Evolutionary conservation across 2,797 vertebrate species (phyloP), one percentile per base, ranked within the genome.

Genomic region (Apodemus agrarius): DNA sequence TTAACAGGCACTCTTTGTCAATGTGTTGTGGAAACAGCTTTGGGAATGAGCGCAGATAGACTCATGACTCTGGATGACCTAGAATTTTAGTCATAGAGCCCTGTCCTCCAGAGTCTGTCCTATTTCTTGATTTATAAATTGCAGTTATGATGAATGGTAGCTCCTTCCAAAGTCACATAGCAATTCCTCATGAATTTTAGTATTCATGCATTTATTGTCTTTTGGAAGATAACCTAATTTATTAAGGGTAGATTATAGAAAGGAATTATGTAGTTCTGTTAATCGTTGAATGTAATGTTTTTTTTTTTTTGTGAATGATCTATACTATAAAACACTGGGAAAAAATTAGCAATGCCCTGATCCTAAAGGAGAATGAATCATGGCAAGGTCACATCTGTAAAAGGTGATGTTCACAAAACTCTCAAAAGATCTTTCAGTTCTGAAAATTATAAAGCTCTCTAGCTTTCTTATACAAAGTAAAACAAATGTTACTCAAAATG

Each of bases 1-100:
- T 91, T 34, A 80, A 86, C 19, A 94, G 76, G 37, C 12, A 78
- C 8, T 74, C 43, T 93, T 94, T 95, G 92, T 90, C 63, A 43
- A 34, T 96, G 29, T 94, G 78, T 96, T 89, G 61, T 94, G 79
- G 84, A 92, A 12, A 94, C 78, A 49, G 17, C 8, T 65, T 95
- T 93, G 59, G 49, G 31, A 94, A 85, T 76, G 90, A 85, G 9
- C 26, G 37, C 61, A 81, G 76, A 97, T 75, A 69, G 43, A 24
- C 13, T 82, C 31, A 57, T 6, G 40, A 72, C 29, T 93, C 40
- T 54, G 22, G 4, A 10, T 67, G 52, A 43, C 37, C 65, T 82
- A 65, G 93, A 82, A 94, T 13, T 88, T 46, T 75, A 95, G 46
- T 46, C 29, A 79, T 26, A 69, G 54, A 29, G 7, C 46, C 91